Conservation (phyloP, 2,113 vertebrate species). For the Pithys albifrons region DNA sequence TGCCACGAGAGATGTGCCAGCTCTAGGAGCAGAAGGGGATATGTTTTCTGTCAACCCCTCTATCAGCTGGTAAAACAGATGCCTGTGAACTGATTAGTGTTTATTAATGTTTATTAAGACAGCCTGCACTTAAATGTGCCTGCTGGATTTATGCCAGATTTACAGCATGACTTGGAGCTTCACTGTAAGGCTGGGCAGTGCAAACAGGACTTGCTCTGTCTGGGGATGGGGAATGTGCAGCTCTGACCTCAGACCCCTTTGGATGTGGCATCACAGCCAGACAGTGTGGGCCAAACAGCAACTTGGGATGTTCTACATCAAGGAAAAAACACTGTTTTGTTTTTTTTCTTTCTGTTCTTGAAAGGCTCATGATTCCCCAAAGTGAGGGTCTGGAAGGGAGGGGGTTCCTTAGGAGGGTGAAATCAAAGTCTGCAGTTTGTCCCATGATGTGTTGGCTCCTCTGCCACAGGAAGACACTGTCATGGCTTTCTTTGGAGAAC, state of each 20-base stretch:
- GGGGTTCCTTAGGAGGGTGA: background rate
- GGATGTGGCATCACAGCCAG: too few relatives aligned
- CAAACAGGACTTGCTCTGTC: fast-evolving
- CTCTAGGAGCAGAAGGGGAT: background rate
- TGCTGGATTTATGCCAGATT: background rate
- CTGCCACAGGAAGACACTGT: background rate
- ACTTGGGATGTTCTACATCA: fast-evolving
- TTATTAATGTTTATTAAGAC: background rate
- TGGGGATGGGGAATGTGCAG: fast-evolving
- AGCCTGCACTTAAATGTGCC: background rate
- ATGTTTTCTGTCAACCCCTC: background rate
- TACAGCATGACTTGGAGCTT: background rate
- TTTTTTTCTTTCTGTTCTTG: background rate
- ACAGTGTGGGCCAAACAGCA: fast-evolving
- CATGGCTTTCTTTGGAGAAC: background rate
- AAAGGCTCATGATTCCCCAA: fast-evolving
- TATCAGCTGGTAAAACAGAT: background rate
- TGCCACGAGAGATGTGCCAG: background rate
- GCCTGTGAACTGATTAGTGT: background rate
- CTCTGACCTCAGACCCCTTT: background rate
- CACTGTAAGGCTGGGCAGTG: fast-evolving
- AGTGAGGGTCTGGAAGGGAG: background rate
- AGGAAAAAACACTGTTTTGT: background rate
- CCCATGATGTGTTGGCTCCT: fast-evolving
- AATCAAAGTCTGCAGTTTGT: background rate